phyloP scores from a whole-genome alignment of 1,140 invertebrate genomes.

The Drosophila mayri region DNA sequence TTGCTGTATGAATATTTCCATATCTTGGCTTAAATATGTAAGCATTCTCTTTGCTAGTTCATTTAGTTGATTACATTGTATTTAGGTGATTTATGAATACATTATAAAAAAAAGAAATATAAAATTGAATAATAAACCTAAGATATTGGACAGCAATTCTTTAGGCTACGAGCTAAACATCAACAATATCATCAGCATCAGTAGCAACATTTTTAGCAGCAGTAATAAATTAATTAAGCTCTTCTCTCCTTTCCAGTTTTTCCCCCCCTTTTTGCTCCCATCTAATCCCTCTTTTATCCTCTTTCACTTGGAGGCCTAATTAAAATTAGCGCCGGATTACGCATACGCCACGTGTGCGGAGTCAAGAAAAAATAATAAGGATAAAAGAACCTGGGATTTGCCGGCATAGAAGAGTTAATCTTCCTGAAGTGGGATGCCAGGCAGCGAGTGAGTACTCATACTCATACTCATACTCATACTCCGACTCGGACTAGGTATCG shows the following conservation, averaged over 20 bases:
- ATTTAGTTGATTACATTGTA: background rate
- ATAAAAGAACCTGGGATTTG: slow-evolving; percentile 8
- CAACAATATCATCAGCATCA: slow-evolving; percentile 23
- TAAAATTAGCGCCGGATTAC: slow-evolving; percentile 59
- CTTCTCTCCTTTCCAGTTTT: background rate
- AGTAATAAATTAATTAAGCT: slow-evolving; percentile 35
- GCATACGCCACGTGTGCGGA: slow-evolving; percentile 67
- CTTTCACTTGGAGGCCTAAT: slow-evolving; percentile 41
- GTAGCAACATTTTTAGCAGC: background rate
- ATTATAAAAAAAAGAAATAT: background rate
- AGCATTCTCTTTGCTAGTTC: background rate
- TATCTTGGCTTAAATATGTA: background rate
- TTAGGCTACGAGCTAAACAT: background rate
- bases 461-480: background rate
- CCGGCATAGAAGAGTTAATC: slow-evolving; percentile 1
- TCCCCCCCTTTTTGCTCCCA: background rate
- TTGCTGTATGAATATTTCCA: no score
- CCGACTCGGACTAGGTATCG: background rate
- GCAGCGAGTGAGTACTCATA: slow-evolving; percentile 12
- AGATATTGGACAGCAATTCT: background rate
- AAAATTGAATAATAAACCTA: background rate
- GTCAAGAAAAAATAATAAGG: slow-evolving; percentile 3
- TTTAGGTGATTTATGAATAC: background rate
- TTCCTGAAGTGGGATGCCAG: background rate
- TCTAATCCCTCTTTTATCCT: slow-evolving; percentile 1